Evolutionary conservation across 2,797 vertebrate species (phyloP).

Genomic region (Sebastes kiyomatsui): DNA sequence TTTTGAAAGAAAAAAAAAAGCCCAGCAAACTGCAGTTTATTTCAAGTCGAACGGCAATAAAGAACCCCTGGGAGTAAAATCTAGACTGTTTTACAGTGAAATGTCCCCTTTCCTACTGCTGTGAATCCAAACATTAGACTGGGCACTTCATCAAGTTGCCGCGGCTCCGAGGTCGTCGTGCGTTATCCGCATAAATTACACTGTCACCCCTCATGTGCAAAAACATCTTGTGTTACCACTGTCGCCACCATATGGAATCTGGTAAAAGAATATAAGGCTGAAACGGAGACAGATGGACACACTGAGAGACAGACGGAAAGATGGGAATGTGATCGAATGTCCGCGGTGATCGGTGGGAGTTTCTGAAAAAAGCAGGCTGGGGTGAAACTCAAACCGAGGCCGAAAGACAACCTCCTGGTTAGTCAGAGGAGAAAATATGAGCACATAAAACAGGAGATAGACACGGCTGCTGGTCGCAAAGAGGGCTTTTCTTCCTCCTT

Average conservation of each 20-base stretch:
- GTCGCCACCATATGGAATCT: conserved; percentile 45
- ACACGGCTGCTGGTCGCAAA: conserved; percentile 13
- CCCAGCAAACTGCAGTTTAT: not conserved
- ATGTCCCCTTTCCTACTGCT: not conserved
- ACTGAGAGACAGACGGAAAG: conserved; percentile 36
- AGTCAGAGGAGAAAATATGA: conserved; percentile 53
- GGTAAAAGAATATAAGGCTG: conserved; percentile 61
- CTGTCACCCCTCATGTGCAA: conserved; percentile 33
- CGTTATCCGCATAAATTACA: conserved; percentile 58
- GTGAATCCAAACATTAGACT: conserved; percentile 40
- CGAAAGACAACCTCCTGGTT: conserved; percentile 48
- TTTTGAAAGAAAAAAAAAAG: not conserved
- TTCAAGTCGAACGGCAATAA: not conserved
- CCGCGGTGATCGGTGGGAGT: conserved; percentile 27
- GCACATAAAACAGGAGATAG: conserved; percentile 34
- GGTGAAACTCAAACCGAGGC: conserved; percentile 57
- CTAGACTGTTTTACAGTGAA: conserved; percentile 17
- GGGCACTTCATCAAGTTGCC: conserved; percentile 40
- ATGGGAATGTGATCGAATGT: conserved; percentile 64
- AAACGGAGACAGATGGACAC: conserved; percentile 45
- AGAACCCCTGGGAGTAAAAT: conserved; percentile 7
- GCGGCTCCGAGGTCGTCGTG: conserved; percentile 23
- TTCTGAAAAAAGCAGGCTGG: conserved; percentile 46
- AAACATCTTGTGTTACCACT: conserved; percentile 63
- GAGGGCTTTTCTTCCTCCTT: not conserved